A percentile compares a stretch with the other conserved stretches of the same genome.
Evolutionary conservation across 1,140 invertebrate genomes (phyloP).

Genomic region (Dicyema japonicum): DNA sequence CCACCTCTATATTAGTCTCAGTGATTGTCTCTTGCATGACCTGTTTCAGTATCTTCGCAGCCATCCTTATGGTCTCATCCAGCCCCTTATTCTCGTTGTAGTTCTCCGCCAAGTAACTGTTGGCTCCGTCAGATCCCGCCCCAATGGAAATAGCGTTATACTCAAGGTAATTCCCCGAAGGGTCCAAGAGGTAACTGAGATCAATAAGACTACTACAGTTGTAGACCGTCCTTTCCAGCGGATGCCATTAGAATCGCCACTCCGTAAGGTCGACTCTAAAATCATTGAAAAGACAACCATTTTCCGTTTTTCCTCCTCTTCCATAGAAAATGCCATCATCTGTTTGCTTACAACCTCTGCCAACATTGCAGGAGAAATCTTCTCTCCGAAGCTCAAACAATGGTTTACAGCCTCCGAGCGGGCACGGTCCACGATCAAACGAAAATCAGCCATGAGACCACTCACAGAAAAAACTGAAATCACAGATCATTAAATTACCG

Average conservation of each 20-base stretch:
- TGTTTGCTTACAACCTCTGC: conserved; percentile 87
- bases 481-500: conserved; percentile 22
- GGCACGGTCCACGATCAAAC: conserved; percentile 65
- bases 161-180: conserved; percentile 72
- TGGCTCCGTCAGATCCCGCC: conserved; percentile 87
- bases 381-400: conserved; percentile 83
- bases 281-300: conserved; percentile 28
- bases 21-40: conserved; percentile 99
- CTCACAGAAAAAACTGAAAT: conserved; percentile 54
- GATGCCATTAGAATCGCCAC: conserved; percentile 41
- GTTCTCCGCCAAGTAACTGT: conserved; percentile 61
- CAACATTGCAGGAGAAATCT: conserved; percentile 75
- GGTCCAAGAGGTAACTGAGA: conserved; percentile 64
- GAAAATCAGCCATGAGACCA: conserved; percentile 82
- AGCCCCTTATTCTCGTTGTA: conserved; percentile 64
- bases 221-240: conserved; percentile 25
- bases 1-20: conserved; percentile 75
- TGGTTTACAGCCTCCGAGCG: conserved; percentile 76
- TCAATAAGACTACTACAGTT: conserved; percentile 19
- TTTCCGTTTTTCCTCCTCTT: conserved; percentile 59
- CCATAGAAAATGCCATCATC: conserved; percentile 88
- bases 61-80: conserved; percentile 61
- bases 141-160: conserved; percentile 96
- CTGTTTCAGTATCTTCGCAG: conserved; percentile 76
- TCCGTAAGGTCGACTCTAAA: conserved; percentile 66